These are phyloP conservation scores for Crotalus tigris DNA, from an alignment of 2,113 vertebrate genomes.

Conservation along the genomic window DNA sequence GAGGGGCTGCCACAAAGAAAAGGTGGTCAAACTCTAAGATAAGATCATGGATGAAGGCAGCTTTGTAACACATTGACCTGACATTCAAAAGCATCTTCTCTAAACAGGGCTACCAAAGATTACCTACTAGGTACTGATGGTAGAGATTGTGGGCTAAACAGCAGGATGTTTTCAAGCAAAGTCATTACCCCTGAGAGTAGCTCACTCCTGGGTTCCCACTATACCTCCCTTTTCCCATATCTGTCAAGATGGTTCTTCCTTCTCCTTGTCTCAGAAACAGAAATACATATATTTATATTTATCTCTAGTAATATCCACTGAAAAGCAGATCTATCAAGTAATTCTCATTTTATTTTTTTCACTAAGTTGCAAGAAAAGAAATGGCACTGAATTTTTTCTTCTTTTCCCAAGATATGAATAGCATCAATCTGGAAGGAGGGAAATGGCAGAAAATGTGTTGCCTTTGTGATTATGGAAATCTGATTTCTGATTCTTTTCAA, in stretches of 20 bases:
- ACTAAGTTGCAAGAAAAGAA: constrained; percentile 8
- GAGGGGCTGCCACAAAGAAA: no score
- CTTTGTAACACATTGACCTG: not conserved
- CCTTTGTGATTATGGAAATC: not conserved
- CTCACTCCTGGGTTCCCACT: not conserved
- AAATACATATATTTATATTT: not conserved
- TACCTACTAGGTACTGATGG: not conserved
- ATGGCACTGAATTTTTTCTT: not conserved
- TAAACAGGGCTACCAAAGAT: not conserved
- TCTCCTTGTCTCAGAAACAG: not conserved
- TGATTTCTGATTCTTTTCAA: constrained; percentile 16
- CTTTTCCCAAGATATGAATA: constrained; percentile 11
- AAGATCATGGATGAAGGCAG: not conserved
- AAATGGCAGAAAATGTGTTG: constrained; percentile 1
- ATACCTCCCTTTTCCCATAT: not conserved
- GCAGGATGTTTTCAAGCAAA: not conserved
- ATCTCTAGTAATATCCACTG: not conserved
- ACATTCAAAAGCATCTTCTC: not conserved
- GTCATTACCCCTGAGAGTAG: not conserved
- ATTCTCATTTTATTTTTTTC: not conserved
- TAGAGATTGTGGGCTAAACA: not conserved
- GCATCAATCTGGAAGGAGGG: not conserved
- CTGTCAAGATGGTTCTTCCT: not conserved
- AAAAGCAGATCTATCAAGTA: constrained; percentile 14
- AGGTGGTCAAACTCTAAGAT: not conserved